Percentiles rank a stretch among this genome's conserved stretches.
These are phyloP conservation scores for Spatula versicolor DNA, from an alignment of 2,797 vertebrate genomes.

Conservation along the genomic window DNA sequence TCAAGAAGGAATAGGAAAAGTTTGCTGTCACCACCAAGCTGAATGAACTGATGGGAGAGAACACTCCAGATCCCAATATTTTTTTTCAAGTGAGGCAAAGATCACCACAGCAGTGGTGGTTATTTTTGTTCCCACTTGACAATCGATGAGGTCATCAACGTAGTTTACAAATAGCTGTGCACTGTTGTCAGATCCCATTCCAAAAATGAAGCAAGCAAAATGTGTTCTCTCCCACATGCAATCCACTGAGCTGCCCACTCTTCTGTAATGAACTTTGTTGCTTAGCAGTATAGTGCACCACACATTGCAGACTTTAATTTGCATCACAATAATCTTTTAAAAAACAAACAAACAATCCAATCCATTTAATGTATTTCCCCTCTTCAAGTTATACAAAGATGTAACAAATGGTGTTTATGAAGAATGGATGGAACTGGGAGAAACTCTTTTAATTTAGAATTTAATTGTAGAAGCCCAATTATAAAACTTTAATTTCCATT, in stretches of 20 bases:
- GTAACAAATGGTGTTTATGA: conserved; percentile 30
- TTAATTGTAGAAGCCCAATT: conserved; percentile 66
- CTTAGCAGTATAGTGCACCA: not conserved
- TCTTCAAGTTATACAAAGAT: not conserved
- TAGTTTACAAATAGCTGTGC: not conserved
- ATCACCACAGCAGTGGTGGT: not conserved
- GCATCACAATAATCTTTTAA: not conserved
- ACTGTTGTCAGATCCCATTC: not conserved
- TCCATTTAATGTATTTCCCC: not conserved
- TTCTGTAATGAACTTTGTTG: not conserved
- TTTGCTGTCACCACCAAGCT: not conserved
- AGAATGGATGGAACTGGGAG: conserved; percentile 7
- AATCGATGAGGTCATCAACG: not conserved
- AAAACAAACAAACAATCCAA: not conserved
- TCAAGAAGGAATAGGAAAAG: not conserved
- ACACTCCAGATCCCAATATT: not conserved
- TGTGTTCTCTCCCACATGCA: not conserved
- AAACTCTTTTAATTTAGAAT: conserved; percentile 48
- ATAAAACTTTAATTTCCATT: conserved; percentile 61
- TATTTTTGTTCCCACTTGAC: not conserved
- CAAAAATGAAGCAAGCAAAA: not conserved
- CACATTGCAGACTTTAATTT: conserved; percentile 1
- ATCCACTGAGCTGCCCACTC: not conserved
- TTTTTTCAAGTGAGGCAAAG: not conserved
- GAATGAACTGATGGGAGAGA: not conserved